phyloP scores from a whole-genome alignment of 2,888 invertebrate species.

The Hyalella azteca region DNA sequence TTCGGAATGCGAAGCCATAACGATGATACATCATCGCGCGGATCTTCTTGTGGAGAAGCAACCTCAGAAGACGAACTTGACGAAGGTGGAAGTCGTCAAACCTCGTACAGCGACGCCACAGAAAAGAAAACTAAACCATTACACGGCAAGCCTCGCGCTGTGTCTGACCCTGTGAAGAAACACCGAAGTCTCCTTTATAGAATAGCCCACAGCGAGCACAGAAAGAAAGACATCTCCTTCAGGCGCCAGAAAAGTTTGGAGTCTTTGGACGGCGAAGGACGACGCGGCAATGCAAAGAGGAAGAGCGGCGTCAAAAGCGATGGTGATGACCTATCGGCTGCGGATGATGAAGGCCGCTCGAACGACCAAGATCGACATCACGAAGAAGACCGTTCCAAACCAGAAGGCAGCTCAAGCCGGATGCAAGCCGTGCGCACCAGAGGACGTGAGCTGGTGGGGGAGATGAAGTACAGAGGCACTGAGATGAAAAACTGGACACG shows the following conservation, averaged over 20 bases:
- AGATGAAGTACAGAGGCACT: slow-evolving; percentile 41
- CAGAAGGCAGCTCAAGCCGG: neutral
- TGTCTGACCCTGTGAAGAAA: slow-evolving; percentile 2
- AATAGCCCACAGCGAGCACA: slow-evolving; percentile 6
- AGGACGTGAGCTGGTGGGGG: slow-evolving; percentile 53
- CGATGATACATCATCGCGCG: neutral
- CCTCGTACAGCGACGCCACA: slow-evolving; percentile 9
- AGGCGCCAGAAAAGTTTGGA: neutral
- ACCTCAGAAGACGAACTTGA: neutral
- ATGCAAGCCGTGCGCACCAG: slow-evolving; percentile 45
- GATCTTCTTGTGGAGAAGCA: neutral
- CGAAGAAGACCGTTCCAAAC: too few relatives aligned
- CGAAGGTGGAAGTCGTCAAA: neutral
- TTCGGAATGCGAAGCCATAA: neutral
- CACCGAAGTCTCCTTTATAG: slow-evolving; percentile 2
- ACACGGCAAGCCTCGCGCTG: slow-evolving; percentile 11
- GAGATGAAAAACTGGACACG: slow-evolving; percentile 52
- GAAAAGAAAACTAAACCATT: neutral
- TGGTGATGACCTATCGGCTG: slow-evolving; percentile 3
- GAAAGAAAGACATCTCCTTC: neutral
- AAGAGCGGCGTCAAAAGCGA: slow-evolving; percentile 38
- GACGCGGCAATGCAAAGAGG: slow-evolving; percentile 31
- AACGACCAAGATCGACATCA: neutral
- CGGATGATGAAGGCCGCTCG: neutral
- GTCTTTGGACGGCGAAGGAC: slow-evolving; percentile 22